Base-by-base conservation (phyloP, 2,797 vertebrate genomes). In the Perodicticus potto region DNA sequence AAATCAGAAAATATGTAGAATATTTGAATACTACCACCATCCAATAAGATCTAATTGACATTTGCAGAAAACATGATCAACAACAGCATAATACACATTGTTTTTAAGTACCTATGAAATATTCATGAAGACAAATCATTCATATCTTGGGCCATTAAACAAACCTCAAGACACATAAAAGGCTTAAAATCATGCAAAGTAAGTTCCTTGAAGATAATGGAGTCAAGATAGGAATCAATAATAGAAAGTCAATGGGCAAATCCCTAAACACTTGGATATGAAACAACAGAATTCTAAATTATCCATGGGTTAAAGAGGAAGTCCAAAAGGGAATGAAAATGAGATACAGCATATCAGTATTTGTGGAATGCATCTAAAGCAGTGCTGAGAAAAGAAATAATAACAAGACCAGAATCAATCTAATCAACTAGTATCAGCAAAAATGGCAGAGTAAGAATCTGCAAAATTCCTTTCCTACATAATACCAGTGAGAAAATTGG, bases 251-350 rank as follows among this genome's bases (percentile, higher is more conserved):
- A n/a, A 74, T 19, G 69, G 53, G 80, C 86, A 89, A 87, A 61
- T 93, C 11, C 81, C 77, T 81, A 67, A 94, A 80, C 11, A 53
- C 19, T 86, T 65, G 40, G 45, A 45, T 85, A 27, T 49, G n/a
- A 91, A 89, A 93, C 72, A 74, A 65, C 49, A 81, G n/a, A 94
- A 74, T 89, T 94, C 86, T 94, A 93, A 95, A 86, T 91, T 55
- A 59, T 94, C 20, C 32, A 5, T 61, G 23, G 25, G 43, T 43
- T 69, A 77, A 93, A 63, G 72, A 93, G 49, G 29, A 88, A 80
- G 53, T 92, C 63, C 82, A 59, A 49, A 59, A 80, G 72, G 69
- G 43, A 96, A 53, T 82, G 27, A 80, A 81, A 93, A 86, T 70
- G 57, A 86, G 83, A 57, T 91, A 55, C 16, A 76, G 25, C 9